Base-by-base conservation (phyloP, 1,140 invertebrate genomes). In the Eulimnadia texana region DNA sequence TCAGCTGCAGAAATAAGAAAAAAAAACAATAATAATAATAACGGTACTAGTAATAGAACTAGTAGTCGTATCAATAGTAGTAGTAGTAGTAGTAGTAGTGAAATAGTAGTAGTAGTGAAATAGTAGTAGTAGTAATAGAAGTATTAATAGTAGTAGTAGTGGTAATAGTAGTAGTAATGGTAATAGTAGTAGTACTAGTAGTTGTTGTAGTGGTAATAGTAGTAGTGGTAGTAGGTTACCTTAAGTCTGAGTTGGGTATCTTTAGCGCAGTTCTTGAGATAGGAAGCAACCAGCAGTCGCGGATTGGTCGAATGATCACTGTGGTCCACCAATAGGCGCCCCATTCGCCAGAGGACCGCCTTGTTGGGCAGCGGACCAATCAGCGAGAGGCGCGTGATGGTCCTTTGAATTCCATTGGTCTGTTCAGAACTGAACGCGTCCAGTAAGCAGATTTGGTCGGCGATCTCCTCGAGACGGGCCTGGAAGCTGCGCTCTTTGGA, bases 391-490 rank as follows among this genome's bases (percentile, higher is more conserved):
- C 67, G 64, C 33, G 71, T 71, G 68, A 64, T 64, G 64, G 58
- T 73, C 70, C 16, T 54, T 57, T 60, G 25, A 61, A 67, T 63
- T 52, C 27, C 47, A 51, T 22, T 33, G 22, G 68, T 42, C 60
- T 68, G 66, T 20, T 66, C 66, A 10, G 69, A 69, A 25, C 64
- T 68, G 52, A 73, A 61, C 52, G 64, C 67, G 54, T 70, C 69
- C 42, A 67, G 65, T 61, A 73, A 59, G 55, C 67, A 69, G 52
- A 73, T 71, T 75, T 76, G 70, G 61, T 68, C 66, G 62, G 73
- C 67, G 33, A 74, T 64, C 47, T 67, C 62, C 50, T 72, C 71
- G 2, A 74, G 58, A 29, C 70, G 64, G 27, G 66, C 33, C 22
- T 59, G 58, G 19, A 69, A 60, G 9, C 70, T 61, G 11, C 70